phyloP scores from a whole-genome alignment of 1,140 invertebrate genomes.

The Dufourea novaeangliae region DNA sequence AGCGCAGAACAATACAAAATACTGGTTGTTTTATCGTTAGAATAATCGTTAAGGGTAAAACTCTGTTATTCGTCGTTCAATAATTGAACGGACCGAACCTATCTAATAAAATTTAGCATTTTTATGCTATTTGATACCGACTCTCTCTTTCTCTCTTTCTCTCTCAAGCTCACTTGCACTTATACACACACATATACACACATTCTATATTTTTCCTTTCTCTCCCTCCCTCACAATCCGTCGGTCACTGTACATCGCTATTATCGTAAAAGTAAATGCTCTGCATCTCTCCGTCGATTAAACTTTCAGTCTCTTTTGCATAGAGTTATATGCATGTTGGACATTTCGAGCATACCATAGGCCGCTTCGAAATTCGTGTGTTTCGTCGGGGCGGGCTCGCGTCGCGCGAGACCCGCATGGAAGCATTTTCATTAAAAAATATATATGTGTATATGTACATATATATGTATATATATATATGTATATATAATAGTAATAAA shows the following conservation, averaged over 20 bases:
- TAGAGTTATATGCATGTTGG: constrained; percentile 71
- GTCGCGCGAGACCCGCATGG: constrained; percentile 69
- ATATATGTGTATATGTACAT: constrained; percentile 8
- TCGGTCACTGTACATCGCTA: constrained; percentile 59
- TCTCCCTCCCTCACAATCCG: constrained; percentile 37
- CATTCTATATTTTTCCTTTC: constrained; percentile 21
- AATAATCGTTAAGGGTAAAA: constrained; percentile 56
- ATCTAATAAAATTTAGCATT: constrained; percentile 59
- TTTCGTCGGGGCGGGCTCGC: constrained; percentile 74
- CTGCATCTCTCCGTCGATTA: constrained; percentile 65
- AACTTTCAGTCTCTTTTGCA: constrained; percentile 75
- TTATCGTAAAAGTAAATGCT: constrained; percentile 68
- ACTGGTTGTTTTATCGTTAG: constrained; percentile 74
- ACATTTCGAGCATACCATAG: constrained; percentile 72
- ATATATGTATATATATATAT: constrained; percentile 15
- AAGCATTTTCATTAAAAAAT: constrained; percentile 75
- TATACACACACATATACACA: too few relatives aligned
- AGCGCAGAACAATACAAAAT: constrained; percentile 76
- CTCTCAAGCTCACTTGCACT: constrained; percentile 46
- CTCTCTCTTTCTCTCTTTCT: constrained; percentile 34
- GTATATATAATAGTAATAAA: constrained; percentile 19
- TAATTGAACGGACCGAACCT: constrained; percentile 46
- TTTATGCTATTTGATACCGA: constrained; percentile 57
- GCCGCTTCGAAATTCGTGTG: constrained; percentile 73
- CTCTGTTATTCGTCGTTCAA: constrained; percentile 34